These are phyloP conservation scores for Lepetodrilus schrolli DNA, from an alignment of 2,888 invertebrate genomes.

Conservation along the genomic window DNA sequence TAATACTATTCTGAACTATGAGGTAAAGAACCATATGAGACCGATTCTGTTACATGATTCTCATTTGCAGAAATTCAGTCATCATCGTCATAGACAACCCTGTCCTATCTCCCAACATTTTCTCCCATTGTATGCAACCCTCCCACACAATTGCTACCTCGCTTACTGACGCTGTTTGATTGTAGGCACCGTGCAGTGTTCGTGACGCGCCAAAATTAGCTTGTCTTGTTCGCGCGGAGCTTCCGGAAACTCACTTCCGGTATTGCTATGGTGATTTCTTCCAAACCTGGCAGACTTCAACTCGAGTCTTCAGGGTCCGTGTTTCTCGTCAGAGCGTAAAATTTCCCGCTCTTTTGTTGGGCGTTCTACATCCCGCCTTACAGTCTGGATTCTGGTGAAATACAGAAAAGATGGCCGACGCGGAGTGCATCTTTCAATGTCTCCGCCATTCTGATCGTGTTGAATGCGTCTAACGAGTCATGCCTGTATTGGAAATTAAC, in stretches of 20 bases:
- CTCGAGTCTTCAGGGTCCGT: constrained; percentile 10
- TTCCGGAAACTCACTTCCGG: constrained; percentile 39
- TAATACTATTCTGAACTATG: no score
- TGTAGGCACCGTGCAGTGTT: not conserved
- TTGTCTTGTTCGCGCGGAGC: constrained; percentile 39
- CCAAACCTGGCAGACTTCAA: constrained; percentile 29
- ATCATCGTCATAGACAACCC: no score
- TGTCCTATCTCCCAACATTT: no score
- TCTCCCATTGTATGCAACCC: no score
- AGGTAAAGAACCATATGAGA: no score
- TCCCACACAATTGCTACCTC: not conserved
- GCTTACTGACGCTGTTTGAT: constrained; percentile 5
- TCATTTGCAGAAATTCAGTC: no score
- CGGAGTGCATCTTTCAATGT: not conserved
- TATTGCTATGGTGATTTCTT: constrained; percentile 38
- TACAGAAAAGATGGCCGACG: constrained; percentile 1
- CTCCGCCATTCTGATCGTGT: not conserved
- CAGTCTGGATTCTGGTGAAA: not conserved
- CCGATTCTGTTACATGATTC: no score
- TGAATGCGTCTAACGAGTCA: constrained; percentile 1
- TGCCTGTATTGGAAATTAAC: not conserved
- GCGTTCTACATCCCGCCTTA: not conserved
- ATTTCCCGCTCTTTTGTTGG: constrained; percentile 23
- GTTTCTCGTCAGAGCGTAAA: constrained; percentile 25
- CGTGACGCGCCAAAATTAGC: constrained; percentile 41